Evolutionary conservation across 2,797 vertebrate genomes (phyloP).

Genomic region (Artibeus jamaicensis): DNA sequence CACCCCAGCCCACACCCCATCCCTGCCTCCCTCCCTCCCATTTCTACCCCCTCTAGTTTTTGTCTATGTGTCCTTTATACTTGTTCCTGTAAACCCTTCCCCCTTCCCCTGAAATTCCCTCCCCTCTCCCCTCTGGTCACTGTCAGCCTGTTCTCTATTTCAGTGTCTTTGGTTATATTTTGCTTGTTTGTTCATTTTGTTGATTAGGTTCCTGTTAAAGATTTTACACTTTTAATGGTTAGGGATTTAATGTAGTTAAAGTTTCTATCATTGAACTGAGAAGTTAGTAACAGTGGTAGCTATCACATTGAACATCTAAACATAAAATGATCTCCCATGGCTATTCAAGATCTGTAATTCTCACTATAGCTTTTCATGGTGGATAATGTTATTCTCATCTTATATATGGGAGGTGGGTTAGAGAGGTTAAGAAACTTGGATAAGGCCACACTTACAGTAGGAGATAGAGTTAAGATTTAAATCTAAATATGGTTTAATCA

Average conservation of each 20-base stretch:
- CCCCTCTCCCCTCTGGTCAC: too few species aligned
- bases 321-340: background rate
- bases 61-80: too few species aligned
- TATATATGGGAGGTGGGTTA: background rate
- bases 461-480: background rate
- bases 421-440: background rate
- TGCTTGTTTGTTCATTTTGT: too few species aligned
- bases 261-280: background rate
- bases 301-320: background rate
- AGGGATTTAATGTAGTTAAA: background rate
- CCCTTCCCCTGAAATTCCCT: too few species aligned
- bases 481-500: background rate
- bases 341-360: background rate
- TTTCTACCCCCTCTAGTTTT: too few species aligned
- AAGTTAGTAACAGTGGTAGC: background rate
- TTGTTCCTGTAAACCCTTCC: too few species aligned
- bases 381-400: background rate
- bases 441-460: background rate
- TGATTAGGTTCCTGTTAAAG: too few species aligned
- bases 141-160: too few species aligned
- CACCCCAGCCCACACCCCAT: too few species aligned
- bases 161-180: too few species aligned
- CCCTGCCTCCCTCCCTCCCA: too few species aligned
- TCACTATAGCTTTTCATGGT: background rate
- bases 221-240: background rate